A percentile compares a stretch with the other conserved stretches of the same genome.
These are phyloP conservation scores for Agonopterix alstromeriana DNA, from an alignment of 2,888 invertebrate genomes.

Conservation along the genomic window DNA sequence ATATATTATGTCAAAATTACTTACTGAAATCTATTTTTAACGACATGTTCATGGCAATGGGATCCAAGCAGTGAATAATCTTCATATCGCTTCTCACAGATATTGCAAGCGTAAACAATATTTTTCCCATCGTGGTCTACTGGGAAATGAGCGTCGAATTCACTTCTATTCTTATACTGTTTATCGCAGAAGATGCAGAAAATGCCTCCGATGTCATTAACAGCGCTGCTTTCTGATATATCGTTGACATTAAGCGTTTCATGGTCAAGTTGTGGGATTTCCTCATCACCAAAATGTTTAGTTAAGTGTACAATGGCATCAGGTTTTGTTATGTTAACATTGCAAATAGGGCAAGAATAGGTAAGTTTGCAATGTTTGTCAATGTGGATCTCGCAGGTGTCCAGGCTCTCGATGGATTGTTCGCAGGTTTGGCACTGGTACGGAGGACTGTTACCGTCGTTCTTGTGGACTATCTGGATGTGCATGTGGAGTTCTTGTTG, in stretches of 20 bases:
- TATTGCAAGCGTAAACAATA: constrained; percentile 72
- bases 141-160: constrained; percentile 73
- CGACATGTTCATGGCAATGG: constrained; percentile 73
- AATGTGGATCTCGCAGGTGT: constrained; percentile 49
- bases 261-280: constrained; percentile 10
- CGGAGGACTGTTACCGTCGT: constrained; percentile 40
- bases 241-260: neutral
- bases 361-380: constrained; percentile 43
- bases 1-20: constrained; percentile 14
- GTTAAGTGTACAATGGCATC: constrained; percentile 44
- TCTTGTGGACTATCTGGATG: constrained; percentile 44
- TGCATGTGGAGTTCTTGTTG: constrained; percentile 52
- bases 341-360: constrained; percentile 58
- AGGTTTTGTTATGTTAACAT: constrained; percentile 33
- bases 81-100: constrained; percentile 72
- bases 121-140: constrained; percentile 49
- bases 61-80: constrained; percentile 71
- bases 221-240: constrained; percentile 29
- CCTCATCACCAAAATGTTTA: constrained; percentile 45
- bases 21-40: constrained; percentile 54
- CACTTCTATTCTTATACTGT: constrained; percentile 61
- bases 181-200: constrained; percentile 72
- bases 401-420: constrained; percentile 33
- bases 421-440: constrained; percentile 48
- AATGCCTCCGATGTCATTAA: constrained; percentile 58